Percentiles rank a stretch among this genome's conserved stretches.
phyloP scores from a whole-genome alignment of 2,888 invertebrate genomes.

The Augochlorella aurata region DNA sequence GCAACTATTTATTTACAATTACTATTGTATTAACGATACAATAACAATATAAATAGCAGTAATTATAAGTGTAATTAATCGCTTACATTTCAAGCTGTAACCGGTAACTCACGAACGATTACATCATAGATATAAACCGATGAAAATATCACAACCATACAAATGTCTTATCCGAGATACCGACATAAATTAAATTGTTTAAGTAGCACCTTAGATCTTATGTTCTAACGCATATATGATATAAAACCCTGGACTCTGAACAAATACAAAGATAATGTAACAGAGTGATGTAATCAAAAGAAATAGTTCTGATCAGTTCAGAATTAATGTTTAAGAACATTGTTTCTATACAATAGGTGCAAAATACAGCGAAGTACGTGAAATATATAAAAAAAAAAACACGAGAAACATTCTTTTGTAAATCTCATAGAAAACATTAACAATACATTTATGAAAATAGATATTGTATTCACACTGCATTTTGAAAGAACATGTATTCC shows the following conservation, averaged over 20 bases:
- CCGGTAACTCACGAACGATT: conserved; percentile 3
- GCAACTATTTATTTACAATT: conserved; percentile 50
- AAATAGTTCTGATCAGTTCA: conserved; percentile 18
- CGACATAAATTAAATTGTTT: conserved; percentile 20
- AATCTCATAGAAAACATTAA: conserved; percentile 22
- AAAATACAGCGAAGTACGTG: conserved; percentile 15
- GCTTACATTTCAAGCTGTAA: conserved; percentile 24
- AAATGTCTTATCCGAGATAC: conserved; percentile 10
- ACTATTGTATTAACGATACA: conserved; percentile 26
- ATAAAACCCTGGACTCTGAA: conserved; percentile 15
- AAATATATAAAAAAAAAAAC: conserved; percentile 5
- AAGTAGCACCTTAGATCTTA: conserved; percentile 22
- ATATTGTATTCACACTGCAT: conserved; percentile 42
- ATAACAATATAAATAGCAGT: conserved; percentile 18
- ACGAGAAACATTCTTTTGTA: conserved; percentile 9
- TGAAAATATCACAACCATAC: conserved; percentile 17
- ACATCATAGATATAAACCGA: conserved; percentile 14
- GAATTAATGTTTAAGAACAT: conserved; percentile 38
- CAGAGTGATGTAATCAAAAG: conserved; percentile 13
- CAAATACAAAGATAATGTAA: conserved; percentile 14
- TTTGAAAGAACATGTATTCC: conserved; percentile 28
- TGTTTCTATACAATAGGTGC: conserved; percentile 21
- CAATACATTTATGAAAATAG: conserved; percentile 36
- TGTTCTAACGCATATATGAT: not conserved
- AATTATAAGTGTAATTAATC: conserved; percentile 25